Conservation (phyloP, 1,140 invertebrate species). For the Goniozus legneri region DNA sequence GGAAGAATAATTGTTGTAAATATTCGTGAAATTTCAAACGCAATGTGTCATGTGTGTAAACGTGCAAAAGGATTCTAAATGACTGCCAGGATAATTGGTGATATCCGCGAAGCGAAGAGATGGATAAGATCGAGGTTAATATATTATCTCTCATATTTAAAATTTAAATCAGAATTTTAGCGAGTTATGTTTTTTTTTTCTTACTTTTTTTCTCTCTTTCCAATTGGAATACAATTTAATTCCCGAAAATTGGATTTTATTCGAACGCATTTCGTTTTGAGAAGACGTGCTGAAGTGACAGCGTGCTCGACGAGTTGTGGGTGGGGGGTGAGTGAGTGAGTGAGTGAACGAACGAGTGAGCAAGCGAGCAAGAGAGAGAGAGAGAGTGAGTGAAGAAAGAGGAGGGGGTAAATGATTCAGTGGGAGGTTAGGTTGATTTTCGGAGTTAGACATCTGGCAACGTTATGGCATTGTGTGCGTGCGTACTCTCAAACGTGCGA, state of each 20-base stretch:
- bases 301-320: slow-evolving; percentile 31
- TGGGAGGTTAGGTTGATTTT: slow-evolving; percentile 23
- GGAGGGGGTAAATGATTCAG: slow-evolving; percentile 1
- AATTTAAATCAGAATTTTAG: no score
- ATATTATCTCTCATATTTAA: no score
- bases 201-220: no score
- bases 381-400: slow-evolving; percentile 2
- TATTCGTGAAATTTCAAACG: slow-evolving; percentile 24
- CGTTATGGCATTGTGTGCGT: slow-evolving; percentile 38
- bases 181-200: no score
- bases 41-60: slow-evolving; percentile 40
- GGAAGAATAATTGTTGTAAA: slow-evolving; percentile 15
- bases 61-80: slow-evolving; percentile 40
- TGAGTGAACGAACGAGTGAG: no score
- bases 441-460: slow-evolving; percentile 40
- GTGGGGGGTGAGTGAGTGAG: slow-evolving; percentile 15
- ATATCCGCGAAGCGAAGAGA: slow-evolving; percentile 43
- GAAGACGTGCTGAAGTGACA: slow-evolving; percentile 38
- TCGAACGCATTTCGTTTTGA: no score
- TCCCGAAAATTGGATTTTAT: no score
- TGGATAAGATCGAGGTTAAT: slow-evolving; percentile 53
- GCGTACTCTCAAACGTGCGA: slow-evolving; percentile 43
- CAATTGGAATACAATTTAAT: no score
- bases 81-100: slow-evolving; percentile 46
- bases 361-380: no score